phyloP scores from a whole-genome alignment of 2,797 vertebrate genomes.

The Molossus alvarezi region DNA sequence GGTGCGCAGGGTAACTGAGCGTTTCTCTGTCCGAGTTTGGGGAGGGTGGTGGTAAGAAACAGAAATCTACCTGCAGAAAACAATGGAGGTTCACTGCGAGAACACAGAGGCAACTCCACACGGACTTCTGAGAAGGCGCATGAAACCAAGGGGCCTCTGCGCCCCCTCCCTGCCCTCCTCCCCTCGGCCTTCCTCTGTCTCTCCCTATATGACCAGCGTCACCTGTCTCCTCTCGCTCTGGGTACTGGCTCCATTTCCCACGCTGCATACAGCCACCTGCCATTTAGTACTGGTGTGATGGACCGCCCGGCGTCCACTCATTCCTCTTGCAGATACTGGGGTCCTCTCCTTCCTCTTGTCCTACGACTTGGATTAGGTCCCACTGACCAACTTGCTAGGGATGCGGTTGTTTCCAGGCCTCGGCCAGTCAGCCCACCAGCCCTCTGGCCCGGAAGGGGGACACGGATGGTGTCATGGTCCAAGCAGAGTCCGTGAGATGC shows the following conservation, averaged over 20 bases:
- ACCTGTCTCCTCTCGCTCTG: background rate
- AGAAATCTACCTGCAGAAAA: background rate
- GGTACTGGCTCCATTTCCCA: background rate
- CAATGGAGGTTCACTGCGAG: background rate
- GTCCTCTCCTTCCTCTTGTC: background rate
- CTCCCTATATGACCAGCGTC: background rate
- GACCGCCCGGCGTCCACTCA: background rate
- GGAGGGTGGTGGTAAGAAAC: background rate
- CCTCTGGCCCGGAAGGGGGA: background rate
- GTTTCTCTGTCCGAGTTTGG: background rate
- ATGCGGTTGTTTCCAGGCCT: background rate
- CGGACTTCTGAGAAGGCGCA: background rate
- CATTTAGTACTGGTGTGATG: background rate
- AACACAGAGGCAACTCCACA: background rate
- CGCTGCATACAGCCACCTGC: background rate
- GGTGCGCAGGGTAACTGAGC: background rate
- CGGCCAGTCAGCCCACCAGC: background rate
- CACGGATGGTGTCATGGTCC: background rate
- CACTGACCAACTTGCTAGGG: rapidly evolving
- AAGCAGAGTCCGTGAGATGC: background rate
- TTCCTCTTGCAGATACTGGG: background rate
- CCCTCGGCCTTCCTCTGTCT: background rate
- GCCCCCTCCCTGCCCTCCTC: background rate
- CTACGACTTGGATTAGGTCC: background rate
- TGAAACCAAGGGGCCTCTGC: background rate